Base-by-base conservation (phyloP, 2,797 vertebrate genomes). In the Vultur gryphus region DNA sequence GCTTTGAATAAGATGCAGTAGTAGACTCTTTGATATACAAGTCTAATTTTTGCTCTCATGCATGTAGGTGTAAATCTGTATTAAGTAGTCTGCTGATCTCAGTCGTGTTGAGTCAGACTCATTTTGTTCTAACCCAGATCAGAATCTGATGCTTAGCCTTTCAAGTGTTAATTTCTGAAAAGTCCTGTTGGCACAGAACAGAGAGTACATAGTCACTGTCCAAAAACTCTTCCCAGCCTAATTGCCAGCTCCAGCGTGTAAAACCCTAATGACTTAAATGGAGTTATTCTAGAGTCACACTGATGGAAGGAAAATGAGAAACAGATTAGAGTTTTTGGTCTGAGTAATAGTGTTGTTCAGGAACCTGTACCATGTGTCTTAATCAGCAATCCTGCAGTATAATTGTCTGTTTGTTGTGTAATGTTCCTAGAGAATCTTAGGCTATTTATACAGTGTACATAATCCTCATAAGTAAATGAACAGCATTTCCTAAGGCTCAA, bases 391-490 rank as follows among this genome's bases (percentile, higher is more conserved):
- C 55, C 78, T 87, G 37, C 35, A 51, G 28, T 51, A 7, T 59
- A 84, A 94, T 69, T 80, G 82, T 78, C 89, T 96, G 55, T 84
- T 92, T 94, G 58, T 62, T 71, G 59, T 70, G 31, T 72, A 76
- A 81, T 89, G 91, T 88, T 97, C 93, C 93, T 97, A 52, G 85
- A 95, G 86, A 94, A 61, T 61, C 78, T 94, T 66, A 81, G 51
- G 52, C 79, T 93, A 88, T 87, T 97, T 97, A 90, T 94, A 80
- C 44, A 71, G 67, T 59, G 57, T 72, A 70, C 58, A 78, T 84
- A 96, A 93, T 59, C 83, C 90, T 91, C 86, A 51, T 83, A 96
- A 96, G 91, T 79, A 97, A 95, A 95, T 57, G 86, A 96, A 90
- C 54, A 73, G 57, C 77, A 80, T 87, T 94, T 96, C 79, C 87